These are phyloP conservation scores for Champsocephalus gunnari DNA, from an alignment of 2,797 vertebrate species.

Conservation along the genomic window DNA sequence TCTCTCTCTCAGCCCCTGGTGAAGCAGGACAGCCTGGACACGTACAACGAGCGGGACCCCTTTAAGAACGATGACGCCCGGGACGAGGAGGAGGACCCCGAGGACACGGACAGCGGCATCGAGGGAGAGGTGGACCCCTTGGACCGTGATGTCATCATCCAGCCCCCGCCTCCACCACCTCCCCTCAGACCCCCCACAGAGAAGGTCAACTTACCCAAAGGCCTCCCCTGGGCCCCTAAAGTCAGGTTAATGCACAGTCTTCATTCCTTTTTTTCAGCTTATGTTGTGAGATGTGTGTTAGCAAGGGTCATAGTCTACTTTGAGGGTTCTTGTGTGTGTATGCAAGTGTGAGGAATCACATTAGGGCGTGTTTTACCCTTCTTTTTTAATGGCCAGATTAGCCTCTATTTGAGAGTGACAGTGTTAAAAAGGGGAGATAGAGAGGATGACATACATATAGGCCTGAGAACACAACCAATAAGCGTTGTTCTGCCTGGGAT, in stretches of 20 bases:
- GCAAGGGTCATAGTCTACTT: too few species aligned
- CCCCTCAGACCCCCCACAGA: constrained; percentile 86
- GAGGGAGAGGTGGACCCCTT: constrained; percentile 94
- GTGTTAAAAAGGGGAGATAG: too few species aligned
- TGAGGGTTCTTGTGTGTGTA: too few species aligned
- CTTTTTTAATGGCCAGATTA: too few species aligned
- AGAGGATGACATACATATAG: too few species aligned
- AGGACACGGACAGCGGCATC: constrained; percentile 88
- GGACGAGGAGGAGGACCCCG: constrained; percentile 91
- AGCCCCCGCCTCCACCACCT: constrained; percentile 78
- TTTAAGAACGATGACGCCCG: constrained; percentile 94
- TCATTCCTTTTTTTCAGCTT: neutral
- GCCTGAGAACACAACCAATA: too few species aligned
- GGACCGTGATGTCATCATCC: constrained; percentile 89
- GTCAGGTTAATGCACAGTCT: constrained; percentile 85
- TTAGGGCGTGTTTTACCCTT: too few species aligned
- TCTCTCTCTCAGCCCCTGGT: constrained; percentile 87
- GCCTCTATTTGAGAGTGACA: too few species aligned
- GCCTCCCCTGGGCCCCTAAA: constrained; percentile 99
- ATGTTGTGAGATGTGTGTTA: too few species aligned
- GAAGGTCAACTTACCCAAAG: constrained; percentile 92
- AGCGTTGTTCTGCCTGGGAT: too few species aligned
- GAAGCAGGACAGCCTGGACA: constrained; percentile 97
- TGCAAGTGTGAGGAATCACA: too few species aligned
- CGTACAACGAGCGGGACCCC: constrained; percentile 96